Conservation (phyloP, 2,113 vertebrate species). For the Sapayoa aenigma region DNA sequence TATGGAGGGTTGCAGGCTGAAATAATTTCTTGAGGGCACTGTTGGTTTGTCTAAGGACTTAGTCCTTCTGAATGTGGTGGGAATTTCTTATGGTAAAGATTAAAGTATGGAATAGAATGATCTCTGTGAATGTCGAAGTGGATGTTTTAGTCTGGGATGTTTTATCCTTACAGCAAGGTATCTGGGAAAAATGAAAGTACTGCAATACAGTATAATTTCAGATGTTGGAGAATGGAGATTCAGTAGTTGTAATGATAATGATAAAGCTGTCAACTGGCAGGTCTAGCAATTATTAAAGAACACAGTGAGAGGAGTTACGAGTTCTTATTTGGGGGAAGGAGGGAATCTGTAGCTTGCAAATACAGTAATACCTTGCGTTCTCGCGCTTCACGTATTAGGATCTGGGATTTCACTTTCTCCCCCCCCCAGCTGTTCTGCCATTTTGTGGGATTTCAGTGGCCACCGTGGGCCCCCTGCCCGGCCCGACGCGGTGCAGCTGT, state of each 20-base stretch:
- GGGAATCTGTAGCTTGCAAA: neutral
- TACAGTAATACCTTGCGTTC: no score
- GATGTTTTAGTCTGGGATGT: neutral
- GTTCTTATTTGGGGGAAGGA: neutral
- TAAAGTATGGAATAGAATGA: neutral
- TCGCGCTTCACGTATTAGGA: no score
- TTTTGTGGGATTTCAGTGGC: no score
- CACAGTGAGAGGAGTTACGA: neutral
- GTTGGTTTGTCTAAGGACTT: neutral
- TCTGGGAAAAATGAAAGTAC: neutral
- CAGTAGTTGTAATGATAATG: neutral
- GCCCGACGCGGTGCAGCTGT: no score
- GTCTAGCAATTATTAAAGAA: neutral
- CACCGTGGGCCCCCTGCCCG: no score
- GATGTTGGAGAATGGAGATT: neutral
- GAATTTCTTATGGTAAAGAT: neutral
- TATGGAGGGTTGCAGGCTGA: neutral
- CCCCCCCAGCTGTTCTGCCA: no score
- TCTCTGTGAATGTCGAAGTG: neutral
- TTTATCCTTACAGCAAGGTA: neutral
- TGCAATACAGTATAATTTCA: neutral
- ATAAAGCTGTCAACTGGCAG: neutral
- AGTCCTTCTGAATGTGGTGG: neutral
- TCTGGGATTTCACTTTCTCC: no score
- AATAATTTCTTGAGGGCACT: neutral